Evolutionary conservation across 2,888 invertebrate species (phyloP), one percentile per base, ranked within the genome.

Genomic region (Hyles lineata): DNA sequence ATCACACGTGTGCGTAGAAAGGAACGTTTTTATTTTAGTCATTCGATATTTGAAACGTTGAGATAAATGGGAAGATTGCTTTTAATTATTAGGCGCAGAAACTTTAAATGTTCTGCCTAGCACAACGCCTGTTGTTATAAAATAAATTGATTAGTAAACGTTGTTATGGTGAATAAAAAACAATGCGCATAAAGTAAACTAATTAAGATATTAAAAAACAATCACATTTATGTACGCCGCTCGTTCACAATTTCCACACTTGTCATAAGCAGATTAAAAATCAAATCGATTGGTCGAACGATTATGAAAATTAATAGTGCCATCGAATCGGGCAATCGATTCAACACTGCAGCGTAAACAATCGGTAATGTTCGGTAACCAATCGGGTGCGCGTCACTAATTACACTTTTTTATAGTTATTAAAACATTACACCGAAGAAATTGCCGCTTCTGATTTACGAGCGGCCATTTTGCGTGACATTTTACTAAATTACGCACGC

Each of bases 371-470:
- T 81, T 79, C 83, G 86, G 82, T 70, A 35, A 61, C 70, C 61
- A 62, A 73, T 70, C 70, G 70, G 21, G 52, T 73, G 52, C 25
- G 32, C 91, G 89, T 92, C 87, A 88, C 91, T 93, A 94, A 94
- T 93, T 91, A 93, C 85, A 81, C 86, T 72, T 52, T 63, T 92
- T 92, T 89, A 90, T 91, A 90, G 90, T 92, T 92, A 91, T 90
- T 92, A 92, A 88, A 87, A 86, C 85, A 86, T 87, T 86, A 88
- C 83, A 81, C 82, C 85, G 84, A 86, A 90, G 91, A 89, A 93
- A 93, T 92, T 90, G 88, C 89, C 82, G 87, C 87, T 85, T 86
- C 88, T 92, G 92, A 94, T 93, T 93, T 92, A 93, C 86, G 87
- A 87, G 80, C 82, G 90, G 50, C 92, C 91, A 92, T 92, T 89